phyloP scores from a whole-genome alignment of 2,888 invertebrate genomes.

The Gymnosoma rotundatum region DNA sequence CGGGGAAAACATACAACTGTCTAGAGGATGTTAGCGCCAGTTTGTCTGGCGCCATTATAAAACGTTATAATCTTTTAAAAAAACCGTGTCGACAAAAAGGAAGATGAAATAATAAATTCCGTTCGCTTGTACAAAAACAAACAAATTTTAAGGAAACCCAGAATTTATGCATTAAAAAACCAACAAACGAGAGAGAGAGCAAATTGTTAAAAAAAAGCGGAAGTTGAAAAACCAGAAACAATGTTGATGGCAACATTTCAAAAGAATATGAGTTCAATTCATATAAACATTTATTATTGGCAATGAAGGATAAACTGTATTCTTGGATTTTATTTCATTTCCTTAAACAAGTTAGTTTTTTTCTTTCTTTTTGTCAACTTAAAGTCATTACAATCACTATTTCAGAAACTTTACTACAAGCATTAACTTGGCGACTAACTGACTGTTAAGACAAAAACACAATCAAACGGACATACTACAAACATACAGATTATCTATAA shows the following conservation, averaged over 20 bases:
- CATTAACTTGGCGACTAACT: constrained; percentile 79
- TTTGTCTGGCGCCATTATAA: constrained; percentile 78
- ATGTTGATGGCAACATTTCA: constrained; percentile 57
- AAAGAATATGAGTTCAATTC: constrained; percentile 56
- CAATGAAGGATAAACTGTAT: constrained; percentile 30
- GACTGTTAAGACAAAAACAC: constrained; percentile 69
- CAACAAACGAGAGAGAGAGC: constrained; percentile 19
- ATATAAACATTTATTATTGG: constrained; percentile 38
- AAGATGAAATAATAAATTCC: constrained; percentile 23
- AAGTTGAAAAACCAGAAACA: constrained; percentile 49
- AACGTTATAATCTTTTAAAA: constrained; percentile 58
- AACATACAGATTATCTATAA: constrained; percentile 16
- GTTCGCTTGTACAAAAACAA: constrained; percentile 31
- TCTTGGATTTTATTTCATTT: constrained; percentile 38
- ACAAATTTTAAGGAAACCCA: constrained; percentile 45
- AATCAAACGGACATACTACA: constrained; percentile 41
- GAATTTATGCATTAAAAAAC: too few relatives aligned
- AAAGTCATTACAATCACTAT: constrained; percentile 72
- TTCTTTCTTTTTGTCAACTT: constrained; percentile 74
- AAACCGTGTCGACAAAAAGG: constrained; percentile 30
- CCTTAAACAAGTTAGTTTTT: constrained; percentile 3
- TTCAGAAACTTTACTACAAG: constrained; percentile 69
- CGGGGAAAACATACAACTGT: constrained; percentile 43
- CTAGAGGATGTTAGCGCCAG: constrained; percentile 72
- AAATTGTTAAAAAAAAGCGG: constrained; percentile 22